These are phyloP conservation scores for Ceratothoa steindachneri DNA, from an alignment of 2,888 invertebrate species.

Conservation along the genomic window DNA sequence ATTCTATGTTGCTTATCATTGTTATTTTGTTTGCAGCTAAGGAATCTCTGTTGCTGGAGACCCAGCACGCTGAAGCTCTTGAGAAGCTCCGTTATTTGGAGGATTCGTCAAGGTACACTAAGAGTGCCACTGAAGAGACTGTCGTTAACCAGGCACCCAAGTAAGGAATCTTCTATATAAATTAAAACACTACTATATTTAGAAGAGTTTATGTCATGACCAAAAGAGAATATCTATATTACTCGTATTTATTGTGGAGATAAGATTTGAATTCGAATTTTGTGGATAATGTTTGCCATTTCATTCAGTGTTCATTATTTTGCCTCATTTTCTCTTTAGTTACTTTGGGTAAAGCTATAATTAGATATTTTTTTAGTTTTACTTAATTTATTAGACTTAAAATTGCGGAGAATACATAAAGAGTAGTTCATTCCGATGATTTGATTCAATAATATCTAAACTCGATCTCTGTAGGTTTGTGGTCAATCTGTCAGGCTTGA, in stretches of 20 bases:
- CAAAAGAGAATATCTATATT: background rate
- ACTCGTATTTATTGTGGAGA: background rate
- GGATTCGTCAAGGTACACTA: slow-evolving; percentile 71
- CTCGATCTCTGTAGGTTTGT: slow-evolving; percentile 61
- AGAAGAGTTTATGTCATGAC: too few relatives aligned
- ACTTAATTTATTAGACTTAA: too few relatives aligned
- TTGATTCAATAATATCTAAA: background rate
- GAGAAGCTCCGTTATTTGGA: slow-evolving; percentile 82
- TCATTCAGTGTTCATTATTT: too few relatives aligned
- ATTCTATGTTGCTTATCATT: background rate
- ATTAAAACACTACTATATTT: background rate
- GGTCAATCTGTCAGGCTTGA: slow-evolving; percentile 78
- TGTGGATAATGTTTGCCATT: too few relatives aligned
- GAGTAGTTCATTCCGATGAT: too few relatives aligned
- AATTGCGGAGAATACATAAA: too few relatives aligned
- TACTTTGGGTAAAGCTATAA: too few relatives aligned
- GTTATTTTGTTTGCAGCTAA: slow-evolving; percentile 61
- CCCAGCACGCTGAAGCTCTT: slow-evolving; percentile 81
- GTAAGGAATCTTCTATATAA: slow-evolving; percentile 44
- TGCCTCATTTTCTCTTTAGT: too few relatives aligned
- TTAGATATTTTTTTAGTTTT: too few relatives aligned
- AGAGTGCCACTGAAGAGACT: slow-evolving; percentile 72
- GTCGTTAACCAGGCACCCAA: slow-evolving; percentile 65
- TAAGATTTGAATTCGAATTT: background rate
- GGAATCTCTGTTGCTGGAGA: slow-evolving; percentile 78